Percentiles rank a stretch among this genome's conserved stretches.
Conservation (phyloP, 2,888 invertebrate genomes). For the Cantharis lateralis region DNA sequence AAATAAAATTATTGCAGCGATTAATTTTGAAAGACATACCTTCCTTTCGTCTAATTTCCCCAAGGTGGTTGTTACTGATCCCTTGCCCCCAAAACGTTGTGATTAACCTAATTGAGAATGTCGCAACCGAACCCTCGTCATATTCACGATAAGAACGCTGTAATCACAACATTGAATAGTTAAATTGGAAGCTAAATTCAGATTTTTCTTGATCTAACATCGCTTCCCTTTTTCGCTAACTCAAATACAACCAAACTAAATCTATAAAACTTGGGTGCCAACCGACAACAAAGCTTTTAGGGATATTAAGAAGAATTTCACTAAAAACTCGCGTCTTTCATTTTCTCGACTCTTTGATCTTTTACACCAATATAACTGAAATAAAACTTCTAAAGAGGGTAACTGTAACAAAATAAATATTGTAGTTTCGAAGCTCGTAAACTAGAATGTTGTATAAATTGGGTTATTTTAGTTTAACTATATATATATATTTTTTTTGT, state of each 20-base stretch:
- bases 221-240: background rate
- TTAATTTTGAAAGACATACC: constrained; percentile 13
- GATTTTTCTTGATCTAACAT: background rate
- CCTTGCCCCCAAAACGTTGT: constrained; percentile 15
- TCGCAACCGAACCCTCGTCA: constrained; percentile 24
- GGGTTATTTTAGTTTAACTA: background rate
- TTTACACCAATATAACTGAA: constrained; percentile 1
- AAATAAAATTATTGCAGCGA: constrained; percentile 4
- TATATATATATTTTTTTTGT: too few species aligned
- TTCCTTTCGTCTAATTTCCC: constrained; percentile 24
- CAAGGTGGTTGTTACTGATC: constrained; percentile 12
- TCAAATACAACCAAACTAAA: background rate
- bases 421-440: background rate
- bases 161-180: constrained; percentile 15
- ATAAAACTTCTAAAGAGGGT: background rate
- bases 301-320: background rate
- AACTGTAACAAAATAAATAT: background rate
- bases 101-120: constrained; percentile 29
- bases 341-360: constrained; percentile 1
- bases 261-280: background rate
- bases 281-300: constrained; percentile 1
- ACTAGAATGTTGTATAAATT: background rate
- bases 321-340: background rate
- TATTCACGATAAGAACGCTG: constrained; percentile 23
- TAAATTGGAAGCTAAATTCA: constrained; percentile 11